A percentile compares a stretch with the other conserved stretches of the same genome.
phyloP scores from a whole-genome alignment of 2,113 vertebrate genomes.

The Rhinolophus sinicus region DNA sequence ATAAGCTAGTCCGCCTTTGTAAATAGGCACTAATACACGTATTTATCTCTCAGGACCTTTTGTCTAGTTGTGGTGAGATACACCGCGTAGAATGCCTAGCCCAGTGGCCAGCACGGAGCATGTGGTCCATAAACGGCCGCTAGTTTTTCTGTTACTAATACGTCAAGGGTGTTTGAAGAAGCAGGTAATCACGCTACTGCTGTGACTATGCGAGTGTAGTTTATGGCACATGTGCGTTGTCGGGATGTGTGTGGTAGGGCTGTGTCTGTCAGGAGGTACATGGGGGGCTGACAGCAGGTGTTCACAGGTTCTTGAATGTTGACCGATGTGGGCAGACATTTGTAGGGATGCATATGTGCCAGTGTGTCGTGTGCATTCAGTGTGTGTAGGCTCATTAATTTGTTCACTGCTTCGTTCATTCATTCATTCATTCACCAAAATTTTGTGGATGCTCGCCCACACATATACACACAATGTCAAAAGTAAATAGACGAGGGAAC shows the following conservation, averaged over 20 bases:
- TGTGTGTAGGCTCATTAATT: neutral
- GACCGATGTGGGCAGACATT: neutral
- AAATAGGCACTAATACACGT: too few relatives aligned
- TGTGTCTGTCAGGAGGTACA: fast-evolving
- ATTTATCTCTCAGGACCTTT: neutral
- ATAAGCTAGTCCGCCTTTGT: neutral
- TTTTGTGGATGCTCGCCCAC: neutral
- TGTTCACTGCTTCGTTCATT: neutral
- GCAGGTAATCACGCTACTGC: fast-evolving
- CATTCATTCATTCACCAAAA: neutral
- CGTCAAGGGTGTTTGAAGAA: neutral
- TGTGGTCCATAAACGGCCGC: neutral
- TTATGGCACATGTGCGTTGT: too few relatives aligned
- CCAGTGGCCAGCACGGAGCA: neutral
- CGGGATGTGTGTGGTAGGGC: neutral
- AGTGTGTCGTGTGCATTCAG: neutral
- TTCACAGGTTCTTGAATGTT: too few relatives aligned
- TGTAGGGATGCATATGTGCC: neutral
- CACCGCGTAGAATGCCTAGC: fast-evolving
- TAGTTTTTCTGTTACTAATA: neutral
- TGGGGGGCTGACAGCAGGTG: neutral
- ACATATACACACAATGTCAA: neutral
- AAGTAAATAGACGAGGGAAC: neutral
- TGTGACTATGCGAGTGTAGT: fast-evolving
- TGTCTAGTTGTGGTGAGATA: neutral